A percentile compares a stretch with the other conserved stretches of the same genome.
Evolutionary conservation across 1,140 invertebrate species (phyloP).

Genomic region (Cherax quadricarinatus): DNA sequence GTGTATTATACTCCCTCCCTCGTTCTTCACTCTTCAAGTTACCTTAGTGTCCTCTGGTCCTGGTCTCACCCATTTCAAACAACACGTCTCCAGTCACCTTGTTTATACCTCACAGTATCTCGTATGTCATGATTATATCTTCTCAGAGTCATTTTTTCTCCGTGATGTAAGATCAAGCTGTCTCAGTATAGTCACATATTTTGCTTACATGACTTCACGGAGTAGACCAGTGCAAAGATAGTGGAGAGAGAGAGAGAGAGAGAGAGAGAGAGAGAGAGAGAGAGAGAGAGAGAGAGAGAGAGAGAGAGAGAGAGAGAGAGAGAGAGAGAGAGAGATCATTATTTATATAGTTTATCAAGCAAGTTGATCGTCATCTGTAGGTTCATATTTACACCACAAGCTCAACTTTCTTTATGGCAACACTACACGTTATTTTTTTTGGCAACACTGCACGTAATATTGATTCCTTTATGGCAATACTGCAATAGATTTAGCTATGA

Average conservation of each 20-base stretch:
- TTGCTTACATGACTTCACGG: not conserved
- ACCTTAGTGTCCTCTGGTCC: not conserved
- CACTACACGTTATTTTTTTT: too few species aligned
- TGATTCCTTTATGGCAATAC: not conserved
- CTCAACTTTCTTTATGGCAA: not conserved
- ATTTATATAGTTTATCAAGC: not conserved
- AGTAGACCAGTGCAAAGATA: not conserved
- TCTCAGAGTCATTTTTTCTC: not conserved
- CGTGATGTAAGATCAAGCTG: not conserved
- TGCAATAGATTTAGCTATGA: not conserved
- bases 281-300: slow-evolving; percentile 15
- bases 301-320: slow-evolving; percentile 19
- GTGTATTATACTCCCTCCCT: not conserved
- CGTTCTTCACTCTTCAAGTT: not conserved
- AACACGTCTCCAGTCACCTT: not conserved
- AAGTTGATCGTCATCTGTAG: not conserved
- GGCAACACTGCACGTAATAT: too few species aligned
- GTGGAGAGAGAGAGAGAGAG: too few species aligned
- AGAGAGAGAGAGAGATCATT: not conserved
- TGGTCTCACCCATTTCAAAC: not conserved
- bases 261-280: not conserved
- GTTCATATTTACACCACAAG: not conserved
- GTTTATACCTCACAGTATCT: not conserved
- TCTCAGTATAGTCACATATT: not conserved
- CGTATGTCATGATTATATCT: not conserved